Conservation (phyloP, 2,888 invertebrate species). For the Ormyrus nitidulus region DNA sequence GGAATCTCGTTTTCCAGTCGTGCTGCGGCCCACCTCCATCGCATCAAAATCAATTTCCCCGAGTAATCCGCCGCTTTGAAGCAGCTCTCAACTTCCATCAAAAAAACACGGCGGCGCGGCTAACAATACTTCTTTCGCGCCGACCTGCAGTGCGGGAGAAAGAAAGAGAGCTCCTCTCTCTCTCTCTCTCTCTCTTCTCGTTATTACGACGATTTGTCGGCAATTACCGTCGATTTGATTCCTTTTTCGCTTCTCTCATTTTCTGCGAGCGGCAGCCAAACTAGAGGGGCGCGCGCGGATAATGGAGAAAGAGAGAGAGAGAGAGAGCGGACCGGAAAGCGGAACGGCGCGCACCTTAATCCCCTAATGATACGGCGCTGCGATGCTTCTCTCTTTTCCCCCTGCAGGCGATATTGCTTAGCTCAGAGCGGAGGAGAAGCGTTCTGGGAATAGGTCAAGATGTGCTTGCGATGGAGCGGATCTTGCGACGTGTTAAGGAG, state of each 20-base stretch:
- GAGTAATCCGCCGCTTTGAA: too few relatives aligned
- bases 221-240: slow-evolving; percentile 49
- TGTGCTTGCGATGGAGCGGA: too few relatives aligned
- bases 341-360: slow-evolving; percentile 33
- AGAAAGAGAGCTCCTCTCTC: slow-evolving; percentile 11
- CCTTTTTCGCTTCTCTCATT: slow-evolving; percentile 6
- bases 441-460: too few relatives aligned
- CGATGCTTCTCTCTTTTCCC: not conserved
- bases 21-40: too few relatives aligned
- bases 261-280: slow-evolving; percentile 32
- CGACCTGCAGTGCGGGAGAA: not conserved
- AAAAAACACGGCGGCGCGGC: too few relatives aligned
- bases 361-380: slow-evolving; percentile 48
- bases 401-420: too few relatives aligned
- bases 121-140: too few relatives aligned
- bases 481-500: too few relatives aligned
- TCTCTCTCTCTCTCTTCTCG: not conserved
- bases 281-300: slow-evolving; percentile 29
- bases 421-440: too few relatives aligned
- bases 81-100: too few relatives aligned
- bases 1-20: too few relatives aligned
- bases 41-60: too few relatives aligned
- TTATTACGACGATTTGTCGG: slow-evolving; percentile 51
- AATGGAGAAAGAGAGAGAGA: slow-evolving; percentile 37
- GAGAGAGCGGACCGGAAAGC: slow-evolving; percentile 39